phyloP scores from a whole-genome alignment of 2,113 vertebrate species.

The Ameiurus melas region DNA sequence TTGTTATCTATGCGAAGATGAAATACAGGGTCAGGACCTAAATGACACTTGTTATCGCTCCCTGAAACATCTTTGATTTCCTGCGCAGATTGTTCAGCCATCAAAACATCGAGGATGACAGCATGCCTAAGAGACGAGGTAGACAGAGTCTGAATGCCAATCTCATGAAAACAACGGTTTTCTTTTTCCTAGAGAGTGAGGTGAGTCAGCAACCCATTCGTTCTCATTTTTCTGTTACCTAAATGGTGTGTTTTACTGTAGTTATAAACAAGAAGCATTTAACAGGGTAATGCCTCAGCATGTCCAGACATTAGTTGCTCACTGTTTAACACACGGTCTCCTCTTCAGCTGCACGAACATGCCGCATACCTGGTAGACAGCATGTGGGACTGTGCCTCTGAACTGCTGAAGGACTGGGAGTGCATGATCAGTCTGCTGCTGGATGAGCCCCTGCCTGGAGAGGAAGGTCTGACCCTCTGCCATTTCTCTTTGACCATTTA shows the following conservation, averaged over 20 bases:
- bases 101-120: constrained; percentile 93
- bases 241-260: neutral
- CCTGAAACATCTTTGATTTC: neutral
- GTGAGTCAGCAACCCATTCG: constrained; percentile 62
- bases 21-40: neutral
- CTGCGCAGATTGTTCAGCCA: constrained; percentile 89
- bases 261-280: neutral
- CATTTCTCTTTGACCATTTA: neutral
- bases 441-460: constrained; percentile 93
- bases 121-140: constrained; percentile 88
- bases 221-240: neutral
- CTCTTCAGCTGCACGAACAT: constrained; percentile 90
- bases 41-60: neutral
- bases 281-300: neutral
- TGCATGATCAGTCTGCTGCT: constrained; percentile 98
- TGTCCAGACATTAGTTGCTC: neutral
- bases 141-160: constrained; percentile 95
- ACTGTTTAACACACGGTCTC: constrained; percentile 7
- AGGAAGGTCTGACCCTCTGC: constrained; percentile 80
- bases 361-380: constrained; percentile 98
- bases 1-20: neutral
- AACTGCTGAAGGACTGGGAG: constrained; percentile 99
- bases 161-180: constrained; percentile 97
- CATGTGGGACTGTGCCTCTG: constrained; percentile 97
- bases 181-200: constrained; percentile 99